Evolutionary conservation across 2,797 vertebrate species (phyloP), one percentile per base, ranked within the genome.

Genomic region (Scolopax bukidnonensis): DNA sequence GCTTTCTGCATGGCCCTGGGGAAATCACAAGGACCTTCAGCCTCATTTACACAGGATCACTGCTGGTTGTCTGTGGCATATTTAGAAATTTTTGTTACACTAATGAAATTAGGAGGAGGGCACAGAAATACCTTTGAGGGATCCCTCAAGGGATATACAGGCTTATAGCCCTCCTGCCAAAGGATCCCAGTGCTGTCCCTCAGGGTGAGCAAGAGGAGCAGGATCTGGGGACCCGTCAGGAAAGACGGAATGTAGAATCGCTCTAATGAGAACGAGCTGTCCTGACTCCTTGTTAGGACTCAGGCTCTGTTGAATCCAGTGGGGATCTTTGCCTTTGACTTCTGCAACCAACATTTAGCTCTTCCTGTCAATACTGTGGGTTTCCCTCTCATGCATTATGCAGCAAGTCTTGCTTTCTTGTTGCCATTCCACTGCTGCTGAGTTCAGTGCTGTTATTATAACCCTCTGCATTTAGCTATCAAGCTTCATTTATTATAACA

Each of bases 401-500:
- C 47, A 85, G 36, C 3, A 6, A 86, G 53, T 59, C 56, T 69
- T 71, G 40, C 43, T 67, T 63, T 51, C 76, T 84, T 73, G 4
- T 24, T 93, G 93, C 73, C 32, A 47, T 25, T 67, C 87, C 80
- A 40, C 50, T 0, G 0, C 81, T 57, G 69, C 89, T 45, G 93
- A 53, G 40, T 47, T 84, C 70, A 36, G 48, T 24, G 79, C 20
- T 24, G 11, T 50, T 85, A n/a, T 25, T 75, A 54, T 38, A 95
- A 32, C 78, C 84, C 64, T 92, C 71, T 25, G 53, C n/a, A 19
- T 65, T 85, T 15, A 71, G 93, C 86, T 91, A 80, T 14, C 40
- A 77, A 63, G 77, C 60, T 79, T 84, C 67, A 63, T 81, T 95
- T 96, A 67, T 88, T 89, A 21, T 63, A 89, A 10, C 75, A 81